These are phyloP conservation scores for Chrysochloris asiatica DNA, from an alignment of 2,113 vertebrate species.

Conservation along the genomic window DNA sequence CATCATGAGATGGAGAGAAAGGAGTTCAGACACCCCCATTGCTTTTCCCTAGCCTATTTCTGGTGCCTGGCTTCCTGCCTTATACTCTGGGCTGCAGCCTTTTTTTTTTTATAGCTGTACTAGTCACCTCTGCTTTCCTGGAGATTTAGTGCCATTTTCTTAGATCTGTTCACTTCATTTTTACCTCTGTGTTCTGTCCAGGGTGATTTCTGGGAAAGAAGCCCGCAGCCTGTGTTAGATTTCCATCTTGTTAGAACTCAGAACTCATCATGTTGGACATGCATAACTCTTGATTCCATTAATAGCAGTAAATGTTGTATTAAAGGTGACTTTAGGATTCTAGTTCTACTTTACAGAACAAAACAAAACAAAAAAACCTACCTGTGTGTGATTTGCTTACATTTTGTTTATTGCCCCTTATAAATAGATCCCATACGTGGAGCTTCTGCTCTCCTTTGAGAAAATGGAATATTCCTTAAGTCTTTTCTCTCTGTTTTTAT, in stretches of 20 bases:
- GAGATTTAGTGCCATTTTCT: not conserved
- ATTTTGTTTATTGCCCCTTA: not conserved
- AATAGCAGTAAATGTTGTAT: not conserved
- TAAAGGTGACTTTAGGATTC: not conserved
- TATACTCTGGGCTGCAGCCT: fast-evolving
- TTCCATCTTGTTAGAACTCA: not conserved
- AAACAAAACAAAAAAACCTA: not conserved
- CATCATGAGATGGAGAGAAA: fast-evolving
- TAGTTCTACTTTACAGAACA: not conserved
- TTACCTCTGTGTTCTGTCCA: not conserved
- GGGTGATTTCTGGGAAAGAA: not conserved
- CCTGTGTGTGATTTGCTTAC: not conserved
- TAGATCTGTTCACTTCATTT: fast-evolving
- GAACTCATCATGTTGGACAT: not conserved
- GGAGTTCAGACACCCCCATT: fast-evolving
- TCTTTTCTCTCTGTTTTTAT: not conserved
- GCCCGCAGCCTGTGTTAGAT: not conserved
- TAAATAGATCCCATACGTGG: not conserved
- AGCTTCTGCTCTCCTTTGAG: not conserved
- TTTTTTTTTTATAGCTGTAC: not conserved
- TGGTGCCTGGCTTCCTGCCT: fast-evolving
- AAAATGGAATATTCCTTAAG: not conserved
- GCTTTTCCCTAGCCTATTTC: not conserved
- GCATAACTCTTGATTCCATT: not conserved
- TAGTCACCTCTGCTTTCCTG: not conserved